Conservation (phyloP, 2,888 invertebrate genomes). For the Agonopterix subpropinquella region DNA sequence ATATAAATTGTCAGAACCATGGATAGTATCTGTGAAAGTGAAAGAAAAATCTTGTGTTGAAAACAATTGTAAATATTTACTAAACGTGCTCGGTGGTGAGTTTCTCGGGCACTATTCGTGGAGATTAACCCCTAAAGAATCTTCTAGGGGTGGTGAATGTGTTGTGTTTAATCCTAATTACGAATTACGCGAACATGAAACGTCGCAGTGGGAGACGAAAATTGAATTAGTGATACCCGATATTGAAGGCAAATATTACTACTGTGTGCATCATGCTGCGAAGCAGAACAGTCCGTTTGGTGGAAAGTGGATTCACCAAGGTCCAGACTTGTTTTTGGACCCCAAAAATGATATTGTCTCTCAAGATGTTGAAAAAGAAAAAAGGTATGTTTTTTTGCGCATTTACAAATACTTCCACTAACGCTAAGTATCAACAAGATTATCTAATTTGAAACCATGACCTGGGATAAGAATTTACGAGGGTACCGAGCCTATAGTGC, state of each 20-base stretch:
- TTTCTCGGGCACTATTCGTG: constrained; percentile 61
- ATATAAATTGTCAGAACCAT: constrained; percentile 30
- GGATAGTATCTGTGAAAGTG: constrained; percentile 46
- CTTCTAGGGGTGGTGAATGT: constrained; percentile 45
- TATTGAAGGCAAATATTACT: constrained; percentile 40
- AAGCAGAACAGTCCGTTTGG: constrained; percentile 37
- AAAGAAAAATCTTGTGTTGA: constrained; percentile 36
- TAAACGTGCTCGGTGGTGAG: constrained; percentile 53
- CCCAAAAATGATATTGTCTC: constrained; percentile 25
- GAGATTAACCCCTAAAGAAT: constrained; percentile 51
- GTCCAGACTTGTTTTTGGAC: constrained; percentile 53
- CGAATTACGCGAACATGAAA: constrained; percentile 51
- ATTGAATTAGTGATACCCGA: constrained; percentile 45
- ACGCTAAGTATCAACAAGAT: too few species aligned
- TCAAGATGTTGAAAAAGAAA: neutral
- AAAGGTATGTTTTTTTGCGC: constrained; percentile 1
- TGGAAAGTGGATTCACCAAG: constrained; percentile 72
- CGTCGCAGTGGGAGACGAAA: constrained; percentile 37
- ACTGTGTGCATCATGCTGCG: constrained; percentile 44
- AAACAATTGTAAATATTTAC: constrained; percentile 65
- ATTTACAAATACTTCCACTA: too few species aligned
- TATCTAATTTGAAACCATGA: too few species aligned
- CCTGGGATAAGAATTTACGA: too few species aligned
- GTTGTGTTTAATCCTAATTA: constrained; percentile 53
- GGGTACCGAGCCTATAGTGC: too few species aligned